Percentiles rank a stretch among this genome's conserved stretches.
Evolutionary conservation across 2,797 vertebrate species (phyloP).

Genomic region (Scolopax bukidnonensis): DNA sequence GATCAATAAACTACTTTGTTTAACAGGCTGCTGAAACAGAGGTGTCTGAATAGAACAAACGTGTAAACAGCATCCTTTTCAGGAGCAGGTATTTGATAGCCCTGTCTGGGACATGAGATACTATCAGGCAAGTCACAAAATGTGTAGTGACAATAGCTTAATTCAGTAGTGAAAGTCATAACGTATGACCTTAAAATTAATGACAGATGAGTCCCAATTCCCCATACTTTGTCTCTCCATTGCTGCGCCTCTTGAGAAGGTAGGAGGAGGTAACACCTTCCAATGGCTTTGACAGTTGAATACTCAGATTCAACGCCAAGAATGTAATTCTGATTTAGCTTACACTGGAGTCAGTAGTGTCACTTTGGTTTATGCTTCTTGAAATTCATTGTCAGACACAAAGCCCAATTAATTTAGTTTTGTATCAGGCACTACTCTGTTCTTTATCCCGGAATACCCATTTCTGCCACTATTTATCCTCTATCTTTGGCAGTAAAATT

Average conservation of each 20-base stretch:
- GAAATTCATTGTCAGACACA: not conserved
- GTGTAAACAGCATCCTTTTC: not conserved
- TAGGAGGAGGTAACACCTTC: not conserved
- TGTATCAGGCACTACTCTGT: not conserved
- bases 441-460: not conserved
- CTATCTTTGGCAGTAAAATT: not conserved
- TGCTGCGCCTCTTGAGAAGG: not conserved
- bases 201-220: not conserved
- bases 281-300: not conserved
- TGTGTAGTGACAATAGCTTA: not conserved
- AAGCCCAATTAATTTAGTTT: not conserved
- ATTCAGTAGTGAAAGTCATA: not conserved
- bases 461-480: not conserved
- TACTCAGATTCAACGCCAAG: not conserved
- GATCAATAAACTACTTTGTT: constrained; percentile 17
- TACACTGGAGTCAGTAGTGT: not conserved
- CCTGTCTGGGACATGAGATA: not conserved
- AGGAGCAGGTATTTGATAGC: not conserved
- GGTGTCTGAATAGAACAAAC: not conserved
- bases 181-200: not conserved
- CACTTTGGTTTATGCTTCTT: not conserved
- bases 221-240: not conserved
- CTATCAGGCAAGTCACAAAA: not conserved
- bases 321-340: not conserved
- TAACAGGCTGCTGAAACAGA: not conserved